Conservation (phyloP, 2,888 invertebrate genomes). For the Tiphia femorata region DNA sequence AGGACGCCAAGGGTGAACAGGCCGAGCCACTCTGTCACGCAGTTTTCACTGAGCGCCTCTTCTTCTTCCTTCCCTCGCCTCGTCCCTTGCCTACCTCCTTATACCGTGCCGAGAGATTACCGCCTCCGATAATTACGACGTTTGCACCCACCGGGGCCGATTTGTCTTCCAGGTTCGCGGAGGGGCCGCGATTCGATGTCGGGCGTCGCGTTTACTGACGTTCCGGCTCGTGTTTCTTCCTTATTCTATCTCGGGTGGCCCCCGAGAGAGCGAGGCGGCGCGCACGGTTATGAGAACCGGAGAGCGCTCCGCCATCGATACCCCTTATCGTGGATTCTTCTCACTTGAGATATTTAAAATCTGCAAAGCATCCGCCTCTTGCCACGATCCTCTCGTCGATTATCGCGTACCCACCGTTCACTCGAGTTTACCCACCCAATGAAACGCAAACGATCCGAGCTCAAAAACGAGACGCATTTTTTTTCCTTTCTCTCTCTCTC, state of each 20-base stretch:
- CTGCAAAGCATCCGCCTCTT: too few relatives aligned
- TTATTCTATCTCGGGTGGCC: background rate
- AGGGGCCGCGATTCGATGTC: slow-evolving; percentile 41
- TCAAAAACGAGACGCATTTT: too few relatives aligned
- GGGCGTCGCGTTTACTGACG: slow-evolving; percentile 34
- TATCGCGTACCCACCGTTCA: too few relatives aligned
- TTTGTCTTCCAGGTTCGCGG: slow-evolving; percentile 52
- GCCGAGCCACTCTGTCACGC: slow-evolving; percentile 54
- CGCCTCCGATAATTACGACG: slow-evolving; percentile 56
- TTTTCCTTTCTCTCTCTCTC: background rate
- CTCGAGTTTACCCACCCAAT: too few relatives aligned
- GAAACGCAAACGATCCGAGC: too few relatives aligned
- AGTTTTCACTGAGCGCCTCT: slow-evolving; percentile 51
- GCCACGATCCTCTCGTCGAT: too few relatives aligned
- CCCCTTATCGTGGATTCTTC: too few relatives aligned
- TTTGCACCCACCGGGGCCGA: slow-evolving; percentile 55
- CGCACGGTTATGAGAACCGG: too few relatives aligned
- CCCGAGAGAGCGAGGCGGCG: too few relatives aligned
- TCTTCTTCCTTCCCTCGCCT: slow-evolving; percentile 36
- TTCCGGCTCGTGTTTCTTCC: slow-evolving; percentile 12
- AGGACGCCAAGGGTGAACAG: slow-evolving; percentile 50
- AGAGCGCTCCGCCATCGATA: too few relatives aligned
- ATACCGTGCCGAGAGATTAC: slow-evolving; percentile 52
- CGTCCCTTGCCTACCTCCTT: slow-evolving; percentile 29
- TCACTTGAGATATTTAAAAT: too few relatives aligned